Percentiles rank a stretch among this genome's conserved stretches.
Conservation (phyloP, 2,113 vertebrate species). For the Tychaedon coryphoeus region DNA sequence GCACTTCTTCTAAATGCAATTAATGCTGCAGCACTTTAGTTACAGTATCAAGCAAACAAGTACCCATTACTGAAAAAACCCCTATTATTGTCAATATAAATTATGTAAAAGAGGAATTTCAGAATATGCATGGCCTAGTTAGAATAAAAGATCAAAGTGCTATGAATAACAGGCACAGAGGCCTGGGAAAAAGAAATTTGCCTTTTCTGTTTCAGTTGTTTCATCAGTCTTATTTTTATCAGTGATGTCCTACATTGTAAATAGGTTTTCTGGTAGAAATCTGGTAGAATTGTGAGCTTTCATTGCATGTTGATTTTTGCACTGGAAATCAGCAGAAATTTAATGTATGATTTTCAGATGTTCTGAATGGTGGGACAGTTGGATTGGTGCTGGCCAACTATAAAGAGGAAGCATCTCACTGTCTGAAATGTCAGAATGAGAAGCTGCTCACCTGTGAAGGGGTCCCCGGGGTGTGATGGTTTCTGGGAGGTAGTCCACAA, state of each 20-base stretch:
- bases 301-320: background rate
- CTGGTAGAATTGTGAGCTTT: background rate
- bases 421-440: background rate
- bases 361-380: background rate
- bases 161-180: background rate
- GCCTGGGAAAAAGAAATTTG: background rate
- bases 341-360: background rate
- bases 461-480: conserved; percentile 93
- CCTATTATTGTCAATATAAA: background rate
- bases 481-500: conserved; percentile 96
- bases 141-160: background rate
- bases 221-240: background rate
- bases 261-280: background rate
- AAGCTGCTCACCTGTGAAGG: conserved; percentile 84
- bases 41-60: background rate
- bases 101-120: background rate
- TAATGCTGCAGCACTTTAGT: background rate
- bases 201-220: background rate
- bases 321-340: background rate
- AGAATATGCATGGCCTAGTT: background rate
- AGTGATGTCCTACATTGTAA: background rate
- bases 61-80: background rate
- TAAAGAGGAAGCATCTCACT: background rate
- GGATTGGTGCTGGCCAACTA: background rate
- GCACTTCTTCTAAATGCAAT: background rate